Evolutionary conservation across 2,797 vertebrate genomes (phyloP).

Genomic region (Heteromormyrus szaboi): DNA sequence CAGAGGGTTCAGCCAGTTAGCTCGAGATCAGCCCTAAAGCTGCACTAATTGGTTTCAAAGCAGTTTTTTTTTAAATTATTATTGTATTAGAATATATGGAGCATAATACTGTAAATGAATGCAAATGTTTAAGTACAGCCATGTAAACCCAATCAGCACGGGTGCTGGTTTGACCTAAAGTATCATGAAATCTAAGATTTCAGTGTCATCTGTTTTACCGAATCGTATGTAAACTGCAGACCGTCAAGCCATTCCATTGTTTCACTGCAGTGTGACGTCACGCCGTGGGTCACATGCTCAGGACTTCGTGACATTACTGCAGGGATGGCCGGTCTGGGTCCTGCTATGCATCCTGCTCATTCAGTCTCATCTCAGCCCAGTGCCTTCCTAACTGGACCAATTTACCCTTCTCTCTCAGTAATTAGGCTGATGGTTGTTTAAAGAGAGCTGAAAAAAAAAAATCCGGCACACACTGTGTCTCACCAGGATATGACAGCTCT

Average conservation of each 20-base stretch:
- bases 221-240: not conserved
- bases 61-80: not conserved
- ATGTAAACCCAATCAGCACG: not conserved
- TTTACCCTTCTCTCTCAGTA: constrained; percentile 1
- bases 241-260: not conserved
- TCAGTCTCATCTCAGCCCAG: not conserved
- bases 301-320: not conserved
- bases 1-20: not conserved
- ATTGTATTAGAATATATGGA: not conserved
- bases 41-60: constrained; percentile 3
- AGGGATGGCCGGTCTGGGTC: not conserved
- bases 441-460: constrained; percentile 7
- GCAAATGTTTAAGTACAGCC: not conserved
- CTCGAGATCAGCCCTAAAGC: not conserved
- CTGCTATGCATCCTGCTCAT: no score
- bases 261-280: not conserved
- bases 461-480: not conserved
- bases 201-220: not conserved
- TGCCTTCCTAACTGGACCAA: not conserved
- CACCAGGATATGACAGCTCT: not conserved
- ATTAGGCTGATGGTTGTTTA: not conserved
- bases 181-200: not conserved
- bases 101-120: not conserved
- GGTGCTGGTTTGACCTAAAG: not conserved
- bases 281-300: not conserved